Evolutionary conservation across 1,140 invertebrate genomes (phyloP), one percentile per base, ranked within the genome.

Genomic region (Meteorus sp.): DNA sequence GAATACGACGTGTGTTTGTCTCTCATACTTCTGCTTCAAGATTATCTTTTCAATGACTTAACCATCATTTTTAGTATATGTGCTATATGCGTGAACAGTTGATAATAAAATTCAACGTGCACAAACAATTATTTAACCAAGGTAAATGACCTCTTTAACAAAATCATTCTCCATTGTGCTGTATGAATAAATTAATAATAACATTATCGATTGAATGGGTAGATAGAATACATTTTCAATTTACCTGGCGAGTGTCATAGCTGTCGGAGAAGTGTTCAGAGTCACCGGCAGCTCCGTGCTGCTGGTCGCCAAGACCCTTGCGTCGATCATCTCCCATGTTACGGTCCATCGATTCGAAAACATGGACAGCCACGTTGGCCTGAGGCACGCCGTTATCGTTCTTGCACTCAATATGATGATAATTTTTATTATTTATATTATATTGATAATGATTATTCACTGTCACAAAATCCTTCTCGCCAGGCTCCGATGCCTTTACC

Each of bases 311-410:
- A 56, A 56, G 47, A 59, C 50, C 62, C 54, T 70, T 77, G 55
- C 75, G 69, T 76, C 75, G 72, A 65, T 79, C 75, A 52, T 78
- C 78, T 64, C 69, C 68, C 66, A 69, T 73, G 70, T 78, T 77
- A 69, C 75, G 76, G 67, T 80, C 78, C 78, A 80, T 80, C 70
- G 71, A 71, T 68, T 74, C 71, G 76, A 72, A 78, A 75, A 76
- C 78, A 80, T 80, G 72, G 76, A 78, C 78, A 73, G 68, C 70
- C 70, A 67, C 66, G 64, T 72, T 65, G 55, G 70, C 70, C 67
- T 63, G 70, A 61, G 71, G 65, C 68, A 67, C 64, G 56, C 69
- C 65, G 55, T 60, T 68, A 61, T 66, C 65, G 63, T 29, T 47
- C 33, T 57, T 17, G 22, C 37, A 48, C 35, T 41, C 13, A 25